Conservation (phyloP, 2,888 invertebrate species). For the Drosophila ezoana region DNA sequence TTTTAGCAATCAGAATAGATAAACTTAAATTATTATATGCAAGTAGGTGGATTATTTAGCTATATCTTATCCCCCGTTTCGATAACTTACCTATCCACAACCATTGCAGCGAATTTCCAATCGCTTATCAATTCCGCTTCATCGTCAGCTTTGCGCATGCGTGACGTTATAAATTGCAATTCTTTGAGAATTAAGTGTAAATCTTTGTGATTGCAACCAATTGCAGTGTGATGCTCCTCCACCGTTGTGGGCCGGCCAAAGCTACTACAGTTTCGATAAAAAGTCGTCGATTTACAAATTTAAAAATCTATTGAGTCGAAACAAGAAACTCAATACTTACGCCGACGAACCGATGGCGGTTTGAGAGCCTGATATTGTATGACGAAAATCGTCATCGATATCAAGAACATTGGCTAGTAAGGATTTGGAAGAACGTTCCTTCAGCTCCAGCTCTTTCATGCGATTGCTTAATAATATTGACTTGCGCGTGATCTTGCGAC, state of each 20-base stretch:
- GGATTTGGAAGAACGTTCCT: conserved; percentile 97
- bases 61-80: too few relatives aligned
- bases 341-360: conserved; percentile 89
- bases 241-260: conserved; percentile 92
- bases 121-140: conserved; percentile 97
- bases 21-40: too few relatives aligned
- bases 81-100: conserved; percentile 92
- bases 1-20: too few relatives aligned
- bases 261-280: conserved; percentile 81
- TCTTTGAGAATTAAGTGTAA: conserved; percentile 96
- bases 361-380: conserved; percentile 87
- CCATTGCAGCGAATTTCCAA: conserved; percentile 99
- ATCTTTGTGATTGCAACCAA: conserved; percentile 92
- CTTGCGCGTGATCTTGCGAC: conserved; percentile 96
- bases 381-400: conserved; percentile 97
- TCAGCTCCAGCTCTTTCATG: conserved; percentile 96
- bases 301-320: background rate
- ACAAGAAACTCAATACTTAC: conserved; percentile 83
- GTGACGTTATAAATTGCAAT: conserved; percentile 96
- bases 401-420: conserved; percentile 97
- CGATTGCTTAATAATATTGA: conserved; percentile 95
- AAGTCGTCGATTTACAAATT: background rate
- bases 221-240: conserved; percentile 88
- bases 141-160: conserved; percentile 97
- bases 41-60: too few relatives aligned